Evolutionary conservation across 2,113 vertebrate genomes (phyloP), one percentile per base, ranked within the genome.

Genomic region (Piliocolobus tephrosceles): DNA sequence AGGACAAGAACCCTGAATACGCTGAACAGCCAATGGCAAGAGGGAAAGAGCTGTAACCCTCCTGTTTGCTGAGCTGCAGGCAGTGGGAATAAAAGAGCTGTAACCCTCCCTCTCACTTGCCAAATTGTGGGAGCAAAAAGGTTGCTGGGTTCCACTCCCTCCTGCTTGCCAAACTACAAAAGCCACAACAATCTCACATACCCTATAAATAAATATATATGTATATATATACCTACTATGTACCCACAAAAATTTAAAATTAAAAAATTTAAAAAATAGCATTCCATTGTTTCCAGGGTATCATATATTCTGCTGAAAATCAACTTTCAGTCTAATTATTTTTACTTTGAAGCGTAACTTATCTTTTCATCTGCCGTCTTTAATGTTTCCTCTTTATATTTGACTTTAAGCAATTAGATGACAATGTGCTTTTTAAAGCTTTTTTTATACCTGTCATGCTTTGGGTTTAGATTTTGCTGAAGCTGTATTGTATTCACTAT

Each of bases 241-340:
- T 64, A 32, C 61, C 61, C 73, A 45, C 43, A 27, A 45, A 30
- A 68, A 68, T 68, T 18, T 68, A 32, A 64, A 32, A 32, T 64
- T 64, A 30, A 64, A 64, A 64, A 30, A 30, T 0, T 64, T 8
- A 66, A 25, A 81, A 80, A 80, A 13, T 16, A 38, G n/a, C 22
- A 58, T 91, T 76, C 47, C 43, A 40, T 79, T 58, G 22, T 83
- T 96, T 84, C 61, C 58, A 50, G 30, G 32, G 11, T 88, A 88
- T 80, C 78, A 80, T 81, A 61, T 76, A 72, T 97, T 87, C 16
- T 72, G 38, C 50, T 84, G 32, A 91, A 72, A 93, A 73, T 81
- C 38, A 72, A 64, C 27, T 79, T 9, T 89, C 47, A 66, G 27
- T 52, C 38, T 35, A 30, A 73, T 76, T 81, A 82, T 30, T 78